Percentiles rank a stretch among this genome's conserved stretches.
Conservation (phyloP, 1,140 invertebrate species). For the Nymphalis io region DNA sequence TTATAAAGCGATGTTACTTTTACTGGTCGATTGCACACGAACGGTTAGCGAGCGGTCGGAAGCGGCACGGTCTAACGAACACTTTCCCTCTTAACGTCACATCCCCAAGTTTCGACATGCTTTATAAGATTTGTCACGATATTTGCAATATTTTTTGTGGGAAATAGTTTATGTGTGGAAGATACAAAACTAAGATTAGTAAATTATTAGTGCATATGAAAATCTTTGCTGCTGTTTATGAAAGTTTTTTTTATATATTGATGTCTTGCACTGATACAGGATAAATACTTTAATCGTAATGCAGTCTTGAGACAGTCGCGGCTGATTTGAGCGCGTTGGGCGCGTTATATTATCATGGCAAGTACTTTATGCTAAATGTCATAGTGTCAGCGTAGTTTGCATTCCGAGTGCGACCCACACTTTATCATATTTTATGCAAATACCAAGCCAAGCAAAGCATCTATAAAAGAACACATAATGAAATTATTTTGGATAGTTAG, state of each 20-base stretch:
- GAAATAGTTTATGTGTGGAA: not conserved
- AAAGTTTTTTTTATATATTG: not conserved
- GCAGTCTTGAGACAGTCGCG: conserved; percentile 14
- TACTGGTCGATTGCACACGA: conserved; percentile 45
- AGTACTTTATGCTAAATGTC: conserved; percentile 30
- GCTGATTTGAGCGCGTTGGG: not conserved
- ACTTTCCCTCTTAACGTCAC: conserved; percentile 69
- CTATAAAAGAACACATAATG: conserved; percentile 18
- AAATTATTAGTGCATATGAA: no score
- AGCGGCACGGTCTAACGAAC: conserved; percentile 56
- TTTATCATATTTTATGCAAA: conserved; percentile 31
- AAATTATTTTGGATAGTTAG: conserved; percentile 9
- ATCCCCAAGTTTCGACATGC: conserved; percentile 40
- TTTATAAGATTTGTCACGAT: conserved; percentile 11
- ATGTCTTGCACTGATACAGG: not conserved
- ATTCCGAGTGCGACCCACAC: conserved; percentile 32
- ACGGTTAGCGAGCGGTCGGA: conserved; percentile 39
- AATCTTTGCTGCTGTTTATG: no score
- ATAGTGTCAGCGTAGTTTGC: conserved; percentile 26
- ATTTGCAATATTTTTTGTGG: not conserved
- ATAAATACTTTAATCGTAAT: not conserved
- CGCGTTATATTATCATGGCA: conserved; percentile 11
- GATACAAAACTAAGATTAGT: not conserved
- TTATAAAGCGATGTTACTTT: conserved; percentile 50
- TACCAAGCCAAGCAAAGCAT: conserved; percentile 27